phyloP scores from a whole-genome alignment of 2,888 invertebrate species.

The Dryobotodes eremita region DNA sequence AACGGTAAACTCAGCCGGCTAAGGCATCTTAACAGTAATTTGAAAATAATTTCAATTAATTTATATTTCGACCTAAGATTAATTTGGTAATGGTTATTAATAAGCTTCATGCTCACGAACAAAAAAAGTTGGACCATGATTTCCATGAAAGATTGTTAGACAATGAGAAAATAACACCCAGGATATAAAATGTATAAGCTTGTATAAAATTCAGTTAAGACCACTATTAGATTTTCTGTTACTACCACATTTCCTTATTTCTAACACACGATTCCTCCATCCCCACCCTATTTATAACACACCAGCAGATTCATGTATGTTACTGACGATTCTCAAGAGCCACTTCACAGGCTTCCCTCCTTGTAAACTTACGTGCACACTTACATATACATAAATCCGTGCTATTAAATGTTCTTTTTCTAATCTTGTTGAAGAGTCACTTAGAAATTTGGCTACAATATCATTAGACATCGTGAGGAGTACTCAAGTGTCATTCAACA shows the following conservation, averaged over 20 bases:
- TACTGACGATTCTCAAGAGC: slow-evolving; percentile 33
- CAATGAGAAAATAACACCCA: neutral
- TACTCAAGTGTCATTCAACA: neutral
- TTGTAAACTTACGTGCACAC: slow-evolving; percentile 20
- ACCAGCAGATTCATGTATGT: slow-evolving; percentile 27
- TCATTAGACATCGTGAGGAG: neutral
- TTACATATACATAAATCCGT: slow-evolving; percentile 35
- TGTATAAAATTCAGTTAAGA: neutral
- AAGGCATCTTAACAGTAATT: neutral
- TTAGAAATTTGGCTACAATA: slow-evolving; percentile 7
- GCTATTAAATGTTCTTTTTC: slow-evolving; percentile 15
- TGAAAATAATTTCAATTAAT: neutral
- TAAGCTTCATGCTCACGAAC: neutral
- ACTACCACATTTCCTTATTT: neutral
- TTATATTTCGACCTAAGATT: neutral
- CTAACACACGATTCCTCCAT: neutral
- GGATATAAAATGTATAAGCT: neutral
- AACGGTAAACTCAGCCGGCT: neutral
- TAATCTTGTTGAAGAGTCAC: slow-evolving; percentile 28
- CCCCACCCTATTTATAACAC: neutral
- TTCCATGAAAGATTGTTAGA: neutral
- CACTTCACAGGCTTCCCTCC: slow-evolving; percentile 49
- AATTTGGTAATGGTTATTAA: neutral
- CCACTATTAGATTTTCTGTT: neutral
- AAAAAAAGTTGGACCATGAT: neutral